Evolutionary conservation across 2,888 invertebrate species (phyloP), one percentile per base, ranked within the genome.

Genomic region (Anorthoa munda): DNA sequence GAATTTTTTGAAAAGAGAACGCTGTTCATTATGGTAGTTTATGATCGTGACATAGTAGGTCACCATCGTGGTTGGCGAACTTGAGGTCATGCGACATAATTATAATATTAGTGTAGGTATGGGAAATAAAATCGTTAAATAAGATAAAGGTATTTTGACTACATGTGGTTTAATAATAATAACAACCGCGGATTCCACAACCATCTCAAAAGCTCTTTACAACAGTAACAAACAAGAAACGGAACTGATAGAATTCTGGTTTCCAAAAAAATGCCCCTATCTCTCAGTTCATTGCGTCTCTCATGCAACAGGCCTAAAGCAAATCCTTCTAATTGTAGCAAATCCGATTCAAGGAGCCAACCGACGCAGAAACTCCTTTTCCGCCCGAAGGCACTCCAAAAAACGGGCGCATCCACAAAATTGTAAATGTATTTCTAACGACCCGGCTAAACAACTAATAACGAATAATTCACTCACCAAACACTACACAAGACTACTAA

Each of bases 281-380:
- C 81, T 86, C 60, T 74, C 81, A 84, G 84, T 83, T 86, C 87
- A 86, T 81, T 86, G 84, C 69, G 68, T 81, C 75, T 85, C 75
- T 86, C 87, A 92, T 89, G 90, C 90, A 92, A 92, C 86, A 82
- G 78, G 82, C 82, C 83, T 89, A 91, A 87, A 87, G 83, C 91
- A 39, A 39, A 39, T 39, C 39, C 39, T 86, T 88, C 92, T 95
- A 95, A 95, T 95, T 94, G 93, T 90, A 90, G 91, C 85, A 93
- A 94, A 95, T 94, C 93, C 93, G 87, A 91, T 95, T 95, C 91
- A 93, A 91, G 89, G 78, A 87, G 84, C 76, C 86, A 92, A 93
- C 83, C 94, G 93, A 93, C 81, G 94, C 90, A 93, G 93, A 95
- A 95, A 93, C 91, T 92, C 85, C 90, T 90, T 93, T 93, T 94